phyloP scores from a whole-genome alignment of 2,797 vertebrate species.

The Schizopygopsis malacanthus region DNA sequence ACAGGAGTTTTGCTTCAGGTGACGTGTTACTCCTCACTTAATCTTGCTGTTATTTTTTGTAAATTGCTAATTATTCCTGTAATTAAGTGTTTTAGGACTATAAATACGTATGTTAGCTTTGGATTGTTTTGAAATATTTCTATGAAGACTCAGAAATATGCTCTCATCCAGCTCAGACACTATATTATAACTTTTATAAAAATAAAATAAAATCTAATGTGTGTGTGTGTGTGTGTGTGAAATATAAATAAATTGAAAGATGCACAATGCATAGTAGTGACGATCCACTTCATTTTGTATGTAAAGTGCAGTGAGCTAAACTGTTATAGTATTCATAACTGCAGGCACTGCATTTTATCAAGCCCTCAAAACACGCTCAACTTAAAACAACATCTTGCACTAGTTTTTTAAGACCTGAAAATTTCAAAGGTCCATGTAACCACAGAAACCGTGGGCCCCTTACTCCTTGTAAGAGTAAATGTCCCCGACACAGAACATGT shows the following conservation, averaged over 20 bases:
- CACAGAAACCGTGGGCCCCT: conserved; percentile 43
- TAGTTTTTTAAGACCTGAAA: conserved; percentile 25
- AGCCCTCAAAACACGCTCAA: neutral
- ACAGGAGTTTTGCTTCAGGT: conserved; percentile 63
- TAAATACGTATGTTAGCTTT: neutral
- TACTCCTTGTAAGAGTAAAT: conserved; percentile 44
- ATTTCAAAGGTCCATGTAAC: conserved; percentile 52
- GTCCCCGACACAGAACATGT: conserved; percentile 54
- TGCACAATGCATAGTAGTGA: neutral
- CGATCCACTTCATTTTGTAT: neutral
- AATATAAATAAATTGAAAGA: neutral
- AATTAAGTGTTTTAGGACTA: neutral
- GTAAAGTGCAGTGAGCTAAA: neutral
- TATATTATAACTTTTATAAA: neutral
- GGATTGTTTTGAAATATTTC: neutral
- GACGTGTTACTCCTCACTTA: conserved; percentile 33
- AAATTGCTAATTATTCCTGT: neutral
- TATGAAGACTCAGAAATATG: neutral
- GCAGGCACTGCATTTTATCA: neutral
- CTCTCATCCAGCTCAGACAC: neutral
- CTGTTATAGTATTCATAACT: neutral
- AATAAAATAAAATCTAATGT: neutral
- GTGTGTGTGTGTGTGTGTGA: neutral
- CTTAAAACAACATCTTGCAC: conserved; percentile 22
- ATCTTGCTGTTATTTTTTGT: neutral